phyloP scores from a whole-genome alignment of 2,797 vertebrate species.

The Ceryle rudis region DNA sequence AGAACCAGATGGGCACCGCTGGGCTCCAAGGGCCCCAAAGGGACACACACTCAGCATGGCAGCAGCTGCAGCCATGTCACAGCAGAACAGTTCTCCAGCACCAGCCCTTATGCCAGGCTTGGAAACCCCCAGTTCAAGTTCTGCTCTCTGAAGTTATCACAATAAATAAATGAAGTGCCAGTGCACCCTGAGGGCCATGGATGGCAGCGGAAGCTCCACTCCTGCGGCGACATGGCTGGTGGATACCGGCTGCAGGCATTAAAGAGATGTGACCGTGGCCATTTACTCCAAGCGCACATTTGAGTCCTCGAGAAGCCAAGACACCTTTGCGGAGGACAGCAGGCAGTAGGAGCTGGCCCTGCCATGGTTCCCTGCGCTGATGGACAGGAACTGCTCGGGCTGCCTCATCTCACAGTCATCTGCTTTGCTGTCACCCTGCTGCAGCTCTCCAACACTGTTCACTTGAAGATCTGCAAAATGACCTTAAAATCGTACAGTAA shows the following conservation, averaged over 20 bases:
- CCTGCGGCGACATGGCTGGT: neutral
- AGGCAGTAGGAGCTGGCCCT: neutral
- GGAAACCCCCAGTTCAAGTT: neutral
- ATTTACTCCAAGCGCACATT: accelerated
- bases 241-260: neutral
- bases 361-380: accelerated
- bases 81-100: neutral
- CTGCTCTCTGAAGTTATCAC: neutral
- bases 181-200: neutral
- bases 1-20: accelerated
- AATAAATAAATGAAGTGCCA: neutral
- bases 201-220: neutral
- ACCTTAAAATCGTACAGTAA: neutral
- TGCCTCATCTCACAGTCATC: accelerated
- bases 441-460: neutral
- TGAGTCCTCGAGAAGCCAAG: neutral
- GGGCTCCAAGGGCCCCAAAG: no score
- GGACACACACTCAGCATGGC: neutral
- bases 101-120: neutral
- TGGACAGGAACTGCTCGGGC: neutral
- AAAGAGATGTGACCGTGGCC: neutral
- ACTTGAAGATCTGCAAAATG: neutral
- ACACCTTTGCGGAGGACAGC: neutral
- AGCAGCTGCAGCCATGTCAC: neutral
- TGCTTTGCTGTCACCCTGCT: neutral